Percentiles rank a stretch among this genome's conserved stretches.
Conservation (phyloP, 2,797 vertebrate species). For the Darevskia nairensis region DNA sequence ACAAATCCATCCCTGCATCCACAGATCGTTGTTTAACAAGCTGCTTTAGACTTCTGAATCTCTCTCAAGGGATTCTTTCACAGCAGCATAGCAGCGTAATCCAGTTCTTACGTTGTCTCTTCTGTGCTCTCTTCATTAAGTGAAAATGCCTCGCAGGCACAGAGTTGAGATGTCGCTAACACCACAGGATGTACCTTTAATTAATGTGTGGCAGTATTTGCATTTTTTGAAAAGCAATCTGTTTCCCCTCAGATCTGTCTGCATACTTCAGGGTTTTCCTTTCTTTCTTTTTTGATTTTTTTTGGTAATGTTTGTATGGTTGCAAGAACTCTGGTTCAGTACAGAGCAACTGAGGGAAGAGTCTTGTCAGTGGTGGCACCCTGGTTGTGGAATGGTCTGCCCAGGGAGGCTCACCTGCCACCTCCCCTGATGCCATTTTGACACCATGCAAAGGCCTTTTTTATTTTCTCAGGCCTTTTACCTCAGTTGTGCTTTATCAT, state of each 20-base stretch:
- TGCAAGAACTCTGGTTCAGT: not conserved
- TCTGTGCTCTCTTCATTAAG: conserved; percentile 34
- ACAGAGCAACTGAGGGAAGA: not conserved
- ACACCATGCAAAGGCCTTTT: not conserved
- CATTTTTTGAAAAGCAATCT: conserved; percentile 32
- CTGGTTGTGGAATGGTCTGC: not conserved
- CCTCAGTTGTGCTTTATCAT: not conserved
- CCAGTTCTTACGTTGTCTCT: conserved; percentile 15
- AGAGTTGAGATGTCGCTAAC: conserved; percentile 5
- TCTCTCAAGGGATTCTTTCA: conserved; percentile 20
- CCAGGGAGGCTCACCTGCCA: not conserved
- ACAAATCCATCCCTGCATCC: conserved; percentile 42
- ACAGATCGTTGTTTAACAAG: conserved; percentile 42
- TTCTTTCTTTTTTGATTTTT: not conserved
- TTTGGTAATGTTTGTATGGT: not conserved
- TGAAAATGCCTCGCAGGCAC: conserved; percentile 42
- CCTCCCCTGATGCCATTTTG: not conserved
- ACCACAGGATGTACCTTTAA: conserved; percentile 40
- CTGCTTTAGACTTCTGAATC: conserved; percentile 28
- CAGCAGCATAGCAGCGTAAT: conserved; percentile 39
- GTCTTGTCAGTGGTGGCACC: not conserved
- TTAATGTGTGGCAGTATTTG: conserved; percentile 6
- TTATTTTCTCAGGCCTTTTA: not conserved
- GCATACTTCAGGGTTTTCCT: not conserved
- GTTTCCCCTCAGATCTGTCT: conserved; percentile 20